Conservation (phyloP, 2,797 vertebrate genomes). For the Novumbra hubbsi region DNA sequence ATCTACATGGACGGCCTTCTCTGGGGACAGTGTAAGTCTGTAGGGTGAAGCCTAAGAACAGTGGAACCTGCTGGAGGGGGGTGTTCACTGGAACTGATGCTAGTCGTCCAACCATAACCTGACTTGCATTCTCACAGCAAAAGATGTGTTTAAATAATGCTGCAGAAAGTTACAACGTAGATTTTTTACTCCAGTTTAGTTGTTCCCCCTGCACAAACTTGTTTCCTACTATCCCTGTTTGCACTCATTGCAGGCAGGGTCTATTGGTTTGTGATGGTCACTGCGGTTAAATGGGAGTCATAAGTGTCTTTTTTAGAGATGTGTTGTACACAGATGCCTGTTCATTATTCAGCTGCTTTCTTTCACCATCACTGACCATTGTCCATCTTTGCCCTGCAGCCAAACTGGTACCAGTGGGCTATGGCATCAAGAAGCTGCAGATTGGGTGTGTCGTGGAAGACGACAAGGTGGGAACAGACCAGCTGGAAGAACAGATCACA, state of each 20-base stretch:
- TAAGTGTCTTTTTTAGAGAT: neutral
- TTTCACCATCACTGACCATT: neutral
- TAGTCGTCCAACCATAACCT: neutral
- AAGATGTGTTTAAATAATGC: neutral
- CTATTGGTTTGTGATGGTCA: neutral
- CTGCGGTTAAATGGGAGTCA: neutral
- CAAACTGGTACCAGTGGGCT: slow-evolving; percentile 91
- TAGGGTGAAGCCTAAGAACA: neutral
- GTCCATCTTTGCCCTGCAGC: slow-evolving; percentile 65
- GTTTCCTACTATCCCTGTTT: neutral
- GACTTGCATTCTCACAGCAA: neutral
- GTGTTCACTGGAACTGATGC: neutral
- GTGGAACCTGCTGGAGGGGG: neutral
- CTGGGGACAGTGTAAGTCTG: slow-evolving; percentile 92
- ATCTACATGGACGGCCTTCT: slow-evolving; percentile 90
- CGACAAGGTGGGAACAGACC: slow-evolving; percentile 95
- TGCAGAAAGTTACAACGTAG: neutral
- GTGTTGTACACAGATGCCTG: too few species aligned
- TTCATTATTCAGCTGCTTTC: neutral
- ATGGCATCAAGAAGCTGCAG: slow-evolving; percentile 98
- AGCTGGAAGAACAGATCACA: slow-evolving; percentile 91
- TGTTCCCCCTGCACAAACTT: neutral
- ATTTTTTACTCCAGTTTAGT: neutral
- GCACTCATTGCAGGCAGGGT: neutral
- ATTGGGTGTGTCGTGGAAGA: slow-evolving; percentile 96